Conservation (phyloP, 2,797 vertebrate genomes). For the Semaprochilodus insignis region DNA sequence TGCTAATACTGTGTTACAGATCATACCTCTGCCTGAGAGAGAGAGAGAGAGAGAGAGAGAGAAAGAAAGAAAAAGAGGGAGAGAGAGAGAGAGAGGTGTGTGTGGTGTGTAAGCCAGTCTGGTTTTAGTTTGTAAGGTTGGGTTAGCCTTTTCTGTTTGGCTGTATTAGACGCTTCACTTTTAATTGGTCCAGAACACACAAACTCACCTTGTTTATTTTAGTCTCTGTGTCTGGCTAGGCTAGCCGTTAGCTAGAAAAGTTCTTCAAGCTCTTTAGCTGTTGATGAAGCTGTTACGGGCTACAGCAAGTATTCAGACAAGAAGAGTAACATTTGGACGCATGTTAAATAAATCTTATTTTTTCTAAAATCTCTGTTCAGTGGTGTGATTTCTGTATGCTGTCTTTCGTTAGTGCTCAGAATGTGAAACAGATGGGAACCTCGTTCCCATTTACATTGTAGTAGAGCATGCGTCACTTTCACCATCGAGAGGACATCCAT, state of each 20-base stretch:
- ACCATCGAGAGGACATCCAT: too few relatives aligned
- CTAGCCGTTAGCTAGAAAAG: background rate
- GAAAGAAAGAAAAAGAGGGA: background rate
- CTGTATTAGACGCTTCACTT: background rate
- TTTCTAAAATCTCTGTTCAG: slow-evolving; percentile 34
- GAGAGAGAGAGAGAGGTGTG: background rate
- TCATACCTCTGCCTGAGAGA: background rate
- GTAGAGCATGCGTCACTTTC: too few relatives aligned
- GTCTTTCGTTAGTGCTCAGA: too few relatives aligned
- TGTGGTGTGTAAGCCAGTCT: background rate
- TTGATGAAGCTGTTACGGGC: background rate
- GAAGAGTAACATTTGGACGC: slow-evolving; percentile 23
- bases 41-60: background rate
- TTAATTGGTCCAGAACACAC: slow-evolving; percentile 1
- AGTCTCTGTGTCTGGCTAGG: background rate
- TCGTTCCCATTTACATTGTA: too few relatives aligned
- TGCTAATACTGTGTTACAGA: background rate
- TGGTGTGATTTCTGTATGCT: slow-evolving; percentile 18
- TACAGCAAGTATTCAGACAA: slow-evolving; percentile 4
- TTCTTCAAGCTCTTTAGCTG: background rate
- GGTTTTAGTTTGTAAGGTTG: background rate
- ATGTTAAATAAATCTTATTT: slow-evolving; percentile 60
- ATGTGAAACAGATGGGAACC: too few relatives aligned
- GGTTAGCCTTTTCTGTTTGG: background rate
- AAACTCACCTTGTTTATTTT: background rate